Evolutionary conservation across 2,797 vertebrate genomes (phyloP).

Genomic region (Enteromius thamalakanensis): DNA sequence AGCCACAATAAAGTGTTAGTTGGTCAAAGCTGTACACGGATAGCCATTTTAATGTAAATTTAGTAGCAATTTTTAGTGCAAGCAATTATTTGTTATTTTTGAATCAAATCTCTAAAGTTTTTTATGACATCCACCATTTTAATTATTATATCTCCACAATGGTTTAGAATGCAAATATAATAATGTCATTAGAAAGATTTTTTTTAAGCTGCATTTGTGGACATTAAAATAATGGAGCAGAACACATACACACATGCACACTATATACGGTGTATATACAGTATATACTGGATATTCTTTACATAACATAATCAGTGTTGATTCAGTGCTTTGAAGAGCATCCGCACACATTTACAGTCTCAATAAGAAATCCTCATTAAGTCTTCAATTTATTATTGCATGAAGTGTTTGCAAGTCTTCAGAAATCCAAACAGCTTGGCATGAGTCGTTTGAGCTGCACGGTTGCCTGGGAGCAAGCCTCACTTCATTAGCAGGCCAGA

Average conservation of each 20-base stretch:
- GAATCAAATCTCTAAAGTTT: not conserved
- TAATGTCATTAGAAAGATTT: not conserved
- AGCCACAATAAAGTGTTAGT: no score
- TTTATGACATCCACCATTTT: not conserved
- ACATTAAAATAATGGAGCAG: not conserved
- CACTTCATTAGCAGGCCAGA: slow-evolving; percentile 67
- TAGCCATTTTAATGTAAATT: no score
- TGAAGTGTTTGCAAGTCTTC: slow-evolving; percentile 26
- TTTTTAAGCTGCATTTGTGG: not conserved
- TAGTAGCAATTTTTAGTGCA: no score
- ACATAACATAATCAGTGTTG: slow-evolving; percentile 6
- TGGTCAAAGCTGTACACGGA: no score
- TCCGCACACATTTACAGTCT: slow-evolving; percentile 6
- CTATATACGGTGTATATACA: not conserved
- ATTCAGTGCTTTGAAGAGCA: slow-evolving; percentile 20
- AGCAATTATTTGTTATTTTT: not conserved
- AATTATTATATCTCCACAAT: not conserved
- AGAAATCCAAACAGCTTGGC: slow-evolving; percentile 37
- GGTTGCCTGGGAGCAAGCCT: slow-evolving; percentile 59
- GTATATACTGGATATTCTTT: not conserved
- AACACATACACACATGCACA: not conserved
- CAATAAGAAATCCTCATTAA: slow-evolving; percentile 20
- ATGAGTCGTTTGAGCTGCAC: slow-evolving; percentile 63
- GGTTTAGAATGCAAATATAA: not conserved
- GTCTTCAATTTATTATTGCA: slow-evolving; percentile 27